Conservation (phyloP, 2,888 invertebrate species). For the Hyppa rectilinea region DNA sequence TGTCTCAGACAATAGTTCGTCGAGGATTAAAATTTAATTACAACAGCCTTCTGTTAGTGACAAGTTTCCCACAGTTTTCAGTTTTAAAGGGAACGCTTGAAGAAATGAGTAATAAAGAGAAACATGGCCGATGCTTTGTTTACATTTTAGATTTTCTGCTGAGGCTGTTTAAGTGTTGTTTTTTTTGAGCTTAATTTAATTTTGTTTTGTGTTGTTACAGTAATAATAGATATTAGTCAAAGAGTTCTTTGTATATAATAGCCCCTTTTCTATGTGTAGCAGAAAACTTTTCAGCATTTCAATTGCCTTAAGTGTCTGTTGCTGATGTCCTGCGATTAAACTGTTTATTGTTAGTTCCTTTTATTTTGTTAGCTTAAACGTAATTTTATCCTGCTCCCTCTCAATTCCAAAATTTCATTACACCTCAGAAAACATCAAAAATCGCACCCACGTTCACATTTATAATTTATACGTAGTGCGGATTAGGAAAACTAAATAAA, state of each 20-base stretch:
- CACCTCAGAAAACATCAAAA: constrained; percentile 2
- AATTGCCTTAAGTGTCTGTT: too few species aligned
- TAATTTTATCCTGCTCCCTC: neutral
- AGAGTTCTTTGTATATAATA: neutral
- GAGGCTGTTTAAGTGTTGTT: constrained; percentile 32
- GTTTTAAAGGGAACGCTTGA: constrained; percentile 47
- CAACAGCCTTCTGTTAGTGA: constrained; percentile 62
- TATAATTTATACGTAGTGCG: constrained; percentile 15
- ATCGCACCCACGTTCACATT: constrained; percentile 18
- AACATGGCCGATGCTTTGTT: constrained; percentile 43
- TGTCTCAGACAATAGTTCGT: constrained; percentile 67
- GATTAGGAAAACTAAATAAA: constrained; percentile 37
- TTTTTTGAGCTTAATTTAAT: constrained; percentile 36
- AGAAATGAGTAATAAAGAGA: constrained; percentile 61
- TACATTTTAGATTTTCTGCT: constrained; percentile 40
- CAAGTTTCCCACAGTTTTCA: constrained; percentile 64
- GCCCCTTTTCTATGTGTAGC: neutral
- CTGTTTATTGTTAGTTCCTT: neutral
- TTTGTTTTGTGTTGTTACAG: constrained; percentile 17
- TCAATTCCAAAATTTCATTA: neutral
- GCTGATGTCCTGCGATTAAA: neutral
- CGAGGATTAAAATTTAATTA: constrained; percentile 76
- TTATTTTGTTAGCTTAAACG: neutral
- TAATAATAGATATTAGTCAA: too few species aligned
- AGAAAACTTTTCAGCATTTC: neutral